Base-by-base conservation (phyloP, 2,797 vertebrate genomes). In the Loris lydekkerianus region DNA sequence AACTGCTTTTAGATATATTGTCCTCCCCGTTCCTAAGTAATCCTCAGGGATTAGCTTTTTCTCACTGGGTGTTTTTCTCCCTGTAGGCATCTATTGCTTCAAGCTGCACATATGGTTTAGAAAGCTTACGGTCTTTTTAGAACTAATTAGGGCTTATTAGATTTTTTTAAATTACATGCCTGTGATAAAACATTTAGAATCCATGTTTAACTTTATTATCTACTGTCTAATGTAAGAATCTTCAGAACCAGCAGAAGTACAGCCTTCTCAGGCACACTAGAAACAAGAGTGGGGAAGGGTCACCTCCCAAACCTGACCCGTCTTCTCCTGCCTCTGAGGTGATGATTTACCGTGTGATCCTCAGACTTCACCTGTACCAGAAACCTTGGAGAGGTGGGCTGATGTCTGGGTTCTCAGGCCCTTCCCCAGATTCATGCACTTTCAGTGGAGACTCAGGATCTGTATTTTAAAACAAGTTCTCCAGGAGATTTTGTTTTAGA, bases 391-490 rank as follows among this genome's bases (percentile, higher is more conserved):
- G 11, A 21, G 5, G 5, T 11, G 25, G 25, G n/a, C 43, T 29
- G 3, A 73, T 8, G 2, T 25, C 3, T 17, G 56, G 69, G 37
- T 53, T 29, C 40, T 21, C 20, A 1, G n/a, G 9, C 5, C 29
- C 27, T 25, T 82, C 23, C 13, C 20, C 6, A 13, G 23, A 80
- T 15, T 69, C 34, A 9, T 77, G 27, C 10, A 56, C n/a, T 43
- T 61, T 91, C 56, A 56, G 1, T 3, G 43, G 17, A 18, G 29
- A 53, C 25, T 31, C 9, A 5, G 14, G 34, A 72, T 81, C 73
- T 89, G 10, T 18, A n/a, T 78, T 89, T 78, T 85, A 73, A 87
- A 87, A 29, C 15, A 63, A 29, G 20, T 95, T 96, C 29, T 77
- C 18, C 2, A 17, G 40, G 46, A 23, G 72, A 80, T 46, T 94